Evolutionary conservation across 2,888 invertebrate genomes (phyloP), one percentile per base, ranked within the genome.

Genomic region (Linnaemya tessellans): DNA sequence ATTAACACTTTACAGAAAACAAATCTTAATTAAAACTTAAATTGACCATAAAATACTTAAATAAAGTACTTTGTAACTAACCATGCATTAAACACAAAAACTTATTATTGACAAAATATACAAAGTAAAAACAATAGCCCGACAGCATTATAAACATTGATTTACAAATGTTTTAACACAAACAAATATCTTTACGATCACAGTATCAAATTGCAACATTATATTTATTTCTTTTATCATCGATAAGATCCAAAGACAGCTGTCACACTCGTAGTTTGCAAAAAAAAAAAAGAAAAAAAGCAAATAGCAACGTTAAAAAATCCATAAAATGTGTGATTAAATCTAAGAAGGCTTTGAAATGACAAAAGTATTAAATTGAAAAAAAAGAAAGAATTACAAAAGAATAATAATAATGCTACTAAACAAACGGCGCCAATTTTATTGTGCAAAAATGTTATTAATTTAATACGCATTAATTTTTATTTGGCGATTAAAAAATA

Each of bases 91-190:
- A 43, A 64, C 5, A 67, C 11, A 49, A 49, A 35, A 35, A 35
- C 5, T 54, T 15, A 25, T 18, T 65, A 78, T 22, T 58, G 49
- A 25, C 46, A 49, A 30, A 30, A 62, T 2, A 65, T 25, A 46
- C 62, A 41, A 41, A n/a, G 25, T 20, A 70, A 41, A 22, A 15
- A 41, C 58, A 71, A 67, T n/a, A 30, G 20, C 13, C 43, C 43
- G 11, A 62, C n/a, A 22, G 49, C 46, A 25, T 35, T 22, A 67
- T 54, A 18, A 60, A 75, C 43, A 64, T 62, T 75, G 62, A 46
- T 64, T 70, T 46, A 62, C 78, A 70, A 68, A 79, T 80, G 70
- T 80, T 74, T 79, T 70, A 56, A 64, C 77, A 56, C 73, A 64
- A 67, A 56, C 58, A 54, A 79, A 74, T 54, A 67, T n/a, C 30